Base-by-base conservation (phyloP, 1,140 invertebrate species). In the Eubasilissa regina region DNA sequence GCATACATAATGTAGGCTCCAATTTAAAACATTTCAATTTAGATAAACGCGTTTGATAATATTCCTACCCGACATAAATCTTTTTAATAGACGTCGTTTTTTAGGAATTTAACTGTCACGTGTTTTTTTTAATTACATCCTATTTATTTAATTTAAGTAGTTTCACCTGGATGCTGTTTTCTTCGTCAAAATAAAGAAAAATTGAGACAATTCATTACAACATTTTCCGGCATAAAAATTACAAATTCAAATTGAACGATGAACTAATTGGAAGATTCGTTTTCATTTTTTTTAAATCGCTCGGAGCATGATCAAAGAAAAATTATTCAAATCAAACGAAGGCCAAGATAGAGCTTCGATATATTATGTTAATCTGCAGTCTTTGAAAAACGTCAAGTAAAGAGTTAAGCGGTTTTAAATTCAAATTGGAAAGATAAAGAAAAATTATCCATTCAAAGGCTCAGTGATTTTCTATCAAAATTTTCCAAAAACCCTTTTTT, bases 341-440 rank as follows among this genome's bases (percentile, higher is more conserved):
- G 60, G 60, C 60, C n/a, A n/a, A 13, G 60, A 35, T 0, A 64
- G 35, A 64, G 35, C 60, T 25, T 13, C 19, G 25, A 64, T 12
- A 17, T 60, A 25, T 35, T 25, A 19, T 25, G 15, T 58, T 19
- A 64, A 64, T 8, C 35, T 25, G 0, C 60, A 35, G 60, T 25
- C 25, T 44, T 64, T 64, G 58, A 44, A 35, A 64, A 64, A 64
- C 13, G 4, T 4, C 13, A 44, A 13, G 19, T n/a, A 64, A 64
- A 43, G 60, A 64, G 60, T 64, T 62, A 43, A 64, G 35, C 25
- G 25, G 35, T 64, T 64, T 64, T n/a, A 64, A 64, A 64, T 64
- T 64, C 60, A 64, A 64, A 64, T 64, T 64, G n/a, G 35, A 0
- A 64, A 64, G 10, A 43, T 43, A 62, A 62, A 7, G 12, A 10